phyloP scores from a whole-genome alignment of 2,888 invertebrate genomes.

The Euzophera pinguis region DNA sequence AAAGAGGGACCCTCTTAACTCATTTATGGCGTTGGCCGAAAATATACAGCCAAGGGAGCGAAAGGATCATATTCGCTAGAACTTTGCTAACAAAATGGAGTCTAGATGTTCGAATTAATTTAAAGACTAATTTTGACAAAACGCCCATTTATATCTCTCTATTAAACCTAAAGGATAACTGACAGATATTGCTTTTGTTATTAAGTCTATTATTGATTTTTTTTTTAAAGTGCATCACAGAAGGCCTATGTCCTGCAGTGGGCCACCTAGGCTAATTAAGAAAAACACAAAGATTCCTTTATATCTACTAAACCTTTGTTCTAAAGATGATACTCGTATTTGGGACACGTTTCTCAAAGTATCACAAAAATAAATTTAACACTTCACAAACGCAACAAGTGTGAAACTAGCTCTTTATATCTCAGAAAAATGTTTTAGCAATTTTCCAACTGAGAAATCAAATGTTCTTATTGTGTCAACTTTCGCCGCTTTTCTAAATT shows the following conservation, averaged over 20 bases:
- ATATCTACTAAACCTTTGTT: too few relatives aligned
- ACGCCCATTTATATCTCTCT: too few relatives aligned
- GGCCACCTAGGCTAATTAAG: too few relatives aligned
- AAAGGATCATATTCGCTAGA: not conserved
- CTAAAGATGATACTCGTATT: too few relatives aligned
- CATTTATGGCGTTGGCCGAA: conserved; percentile 4
- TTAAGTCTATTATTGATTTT: too few relatives aligned
- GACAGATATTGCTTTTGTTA: too few relatives aligned
- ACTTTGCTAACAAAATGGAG: not conserved
- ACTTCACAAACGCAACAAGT: not conserved
- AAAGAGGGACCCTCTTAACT: conserved; percentile 10
- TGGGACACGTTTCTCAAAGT: too few relatives aligned
- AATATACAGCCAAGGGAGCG: conserved; percentile 1
- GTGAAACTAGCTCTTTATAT: not conserved
- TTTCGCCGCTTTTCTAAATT: not conserved
- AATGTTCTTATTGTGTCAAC: not conserved
- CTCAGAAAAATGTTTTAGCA: not conserved
- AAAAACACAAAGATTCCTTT: too few relatives aligned
- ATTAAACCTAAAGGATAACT: too few relatives aligned
- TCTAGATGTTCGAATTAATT: not conserved
- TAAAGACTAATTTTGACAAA: not conserved
- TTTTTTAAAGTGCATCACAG: too few relatives aligned
- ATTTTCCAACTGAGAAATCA: not conserved
- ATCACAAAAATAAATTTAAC: not conserved
- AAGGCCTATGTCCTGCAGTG: too few relatives aligned